Evolutionary conservation across 2,113 vertebrate species (phyloP), one percentile per base, ranked within the genome.

Genomic region (Datnioides undecimradiatus): DNA sequence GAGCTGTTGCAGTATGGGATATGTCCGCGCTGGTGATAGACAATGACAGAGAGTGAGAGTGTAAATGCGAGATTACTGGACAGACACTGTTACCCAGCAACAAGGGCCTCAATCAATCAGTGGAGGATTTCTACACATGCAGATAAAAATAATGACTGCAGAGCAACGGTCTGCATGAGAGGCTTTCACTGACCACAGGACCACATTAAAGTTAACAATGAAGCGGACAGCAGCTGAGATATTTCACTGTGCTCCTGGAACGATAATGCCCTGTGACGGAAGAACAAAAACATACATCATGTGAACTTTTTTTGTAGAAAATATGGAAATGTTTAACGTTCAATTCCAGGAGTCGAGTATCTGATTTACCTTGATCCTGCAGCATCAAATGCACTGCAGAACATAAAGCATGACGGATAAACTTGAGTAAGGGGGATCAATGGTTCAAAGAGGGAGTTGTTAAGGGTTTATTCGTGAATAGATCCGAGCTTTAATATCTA

Each of bases 61-160:
- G 40, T 31, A 59, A 59, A 71, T 58, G 73, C 27, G 21, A 74
- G 65, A 83, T 68, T 68, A 74, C 23, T 71, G 64, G 76, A 82
- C 70, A 76, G 27, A 60, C 55, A 57, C 57, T 51, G 62, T 63
- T 74, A 67, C 60, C 52, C 52, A n/a, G 63, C 36, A 67, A 70
- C 76, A 52, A 31, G 34, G 33, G 21, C 23, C 75, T 67, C 17
- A 41, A 9, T 60, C 74, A 27, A 38, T 70, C 46, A 36, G 76
- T 6, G 36, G 52, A 36, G 34, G 49, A 68, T 57, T 75, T 75
- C 31, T 43, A 63, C 52, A 60, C 66, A 60, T 57, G 79, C 82
- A 77, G 58, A 63, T 71, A 71, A 73, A 59, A 64, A 60, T 65
- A 79, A 73, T 76, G 63, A 75, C 60, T 23, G 69, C 31, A 74